Conservation (phyloP, 2,113 vertebrate species). For the Campylomormyrus numenius region DNA sequence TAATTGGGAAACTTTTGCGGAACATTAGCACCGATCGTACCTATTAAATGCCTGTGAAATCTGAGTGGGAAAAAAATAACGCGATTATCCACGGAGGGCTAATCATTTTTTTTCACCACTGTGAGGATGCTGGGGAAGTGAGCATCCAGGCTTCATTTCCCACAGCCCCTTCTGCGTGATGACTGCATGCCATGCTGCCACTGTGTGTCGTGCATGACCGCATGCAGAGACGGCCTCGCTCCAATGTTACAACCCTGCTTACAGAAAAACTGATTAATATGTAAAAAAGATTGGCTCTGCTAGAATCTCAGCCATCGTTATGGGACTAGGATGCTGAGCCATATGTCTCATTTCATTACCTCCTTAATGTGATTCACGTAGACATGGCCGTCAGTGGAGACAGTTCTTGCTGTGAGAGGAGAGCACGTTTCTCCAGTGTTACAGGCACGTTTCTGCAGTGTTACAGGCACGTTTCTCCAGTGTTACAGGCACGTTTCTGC, state of each 20-base stretch:
- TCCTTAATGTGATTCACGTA: neutral
- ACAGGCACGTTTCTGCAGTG: neutral
- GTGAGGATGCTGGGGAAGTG: neutral
- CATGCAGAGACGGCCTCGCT: neutral
- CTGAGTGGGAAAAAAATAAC: slow-evolving; percentile 32
- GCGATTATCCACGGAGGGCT: slow-evolving; percentile 13
- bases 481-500: neutral
- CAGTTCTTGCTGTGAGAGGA: neutral
- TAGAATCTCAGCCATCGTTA: neutral
- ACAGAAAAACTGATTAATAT: neutral
- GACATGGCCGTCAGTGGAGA: neutral
- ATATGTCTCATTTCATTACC: neutral
- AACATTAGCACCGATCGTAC: slow-evolving; percentile 31
- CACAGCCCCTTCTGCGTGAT: neutral
- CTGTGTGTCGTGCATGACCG: neutral
- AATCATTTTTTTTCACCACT: slow-evolving; percentile 20
- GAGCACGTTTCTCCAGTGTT: neutral
- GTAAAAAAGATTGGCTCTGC: neutral
- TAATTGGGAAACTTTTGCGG: slow-evolving; percentile 36
- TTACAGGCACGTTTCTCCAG: neutral
- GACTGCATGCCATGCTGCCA: neutral
- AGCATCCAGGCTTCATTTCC: neutral
- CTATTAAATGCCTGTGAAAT: slow-evolving; percentile 41
- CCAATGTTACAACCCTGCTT: neutral
- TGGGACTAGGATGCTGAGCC: neutral